Percentiles rank a stretch among this genome's conserved stretches.
These are phyloP conservation scores for Mormyrus lacerda DNA, from an alignment of 2,113 vertebrate genomes.

Conservation along the genomic window DNA sequence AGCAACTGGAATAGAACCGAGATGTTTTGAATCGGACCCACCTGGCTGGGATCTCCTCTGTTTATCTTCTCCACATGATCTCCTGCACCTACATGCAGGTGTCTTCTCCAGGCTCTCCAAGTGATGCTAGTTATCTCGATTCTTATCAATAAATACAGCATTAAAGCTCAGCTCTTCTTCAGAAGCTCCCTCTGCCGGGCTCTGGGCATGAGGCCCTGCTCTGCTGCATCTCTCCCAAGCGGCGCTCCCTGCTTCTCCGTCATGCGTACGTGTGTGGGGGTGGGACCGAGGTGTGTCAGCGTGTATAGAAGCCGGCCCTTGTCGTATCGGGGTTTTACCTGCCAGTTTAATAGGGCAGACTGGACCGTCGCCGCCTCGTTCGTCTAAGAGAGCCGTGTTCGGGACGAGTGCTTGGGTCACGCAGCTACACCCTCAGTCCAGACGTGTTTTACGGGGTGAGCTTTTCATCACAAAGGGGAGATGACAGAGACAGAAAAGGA, in stretches of 20 bases:
- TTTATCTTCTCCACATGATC: not conserved
- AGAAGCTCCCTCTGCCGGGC: constrained; percentile 2
- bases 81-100: not conserved
- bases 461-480: not conserved
- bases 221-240: not conserved
- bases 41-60: not conserved
- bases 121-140: constrained; percentile 9
- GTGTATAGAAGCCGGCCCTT: not conserved
- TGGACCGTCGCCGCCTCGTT: not conserved
- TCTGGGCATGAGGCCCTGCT: constrained; percentile 3
- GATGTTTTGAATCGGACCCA: not conserved
- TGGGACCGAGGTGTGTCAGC: not conserved
- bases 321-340: not conserved
- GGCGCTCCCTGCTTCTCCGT: not conserved
- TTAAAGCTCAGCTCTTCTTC: not conserved
- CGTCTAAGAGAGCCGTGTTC: not conserved
- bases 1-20: not conserved
- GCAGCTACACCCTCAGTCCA: not conserved
- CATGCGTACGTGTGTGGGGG: not conserved
- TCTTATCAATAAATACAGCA: constrained; percentile 20
- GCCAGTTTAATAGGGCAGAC: not conserved
- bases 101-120: not conserved
- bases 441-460: not conserved
- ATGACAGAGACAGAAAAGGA: not conserved
- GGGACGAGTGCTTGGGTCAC: not conserved